phyloP scores from a whole-genome alignment of 2,797 vertebrate genomes.

The Glossophaga mutica region DNA sequence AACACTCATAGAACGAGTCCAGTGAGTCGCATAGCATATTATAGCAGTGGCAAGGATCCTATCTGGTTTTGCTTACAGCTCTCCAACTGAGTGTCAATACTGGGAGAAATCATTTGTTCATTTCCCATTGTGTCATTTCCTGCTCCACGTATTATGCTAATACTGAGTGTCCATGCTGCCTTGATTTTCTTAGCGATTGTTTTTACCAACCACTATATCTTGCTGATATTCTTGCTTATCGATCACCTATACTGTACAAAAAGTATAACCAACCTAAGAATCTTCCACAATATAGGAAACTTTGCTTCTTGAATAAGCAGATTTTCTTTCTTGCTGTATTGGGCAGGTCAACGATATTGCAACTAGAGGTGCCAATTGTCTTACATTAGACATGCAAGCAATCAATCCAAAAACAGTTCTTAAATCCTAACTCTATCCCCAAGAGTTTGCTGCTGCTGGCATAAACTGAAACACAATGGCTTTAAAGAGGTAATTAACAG shows the following conservation, averaged over 20 bases:
- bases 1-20: not conserved
- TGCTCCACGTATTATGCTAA: not conserved
- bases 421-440: constrained; percentile 19
- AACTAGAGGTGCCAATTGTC: constrained; percentile 23
- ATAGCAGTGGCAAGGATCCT: not conserved
- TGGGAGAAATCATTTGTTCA: not conserved
- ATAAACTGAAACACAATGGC: constrained; percentile 56
- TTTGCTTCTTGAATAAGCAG: not conserved
- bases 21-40: not conserved
- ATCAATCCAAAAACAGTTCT: constrained; percentile 58
- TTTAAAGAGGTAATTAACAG: constrained; percentile 71
- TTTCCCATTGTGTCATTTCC: not conserved
- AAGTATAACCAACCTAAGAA: not conserved
- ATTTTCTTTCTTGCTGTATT: not conserved
- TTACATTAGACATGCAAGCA: constrained; percentile 66
- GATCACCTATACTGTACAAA: not conserved
- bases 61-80: not conserved
- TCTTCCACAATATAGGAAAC: not conserved
- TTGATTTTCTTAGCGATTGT: not conserved
- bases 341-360: not conserved
- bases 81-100: not conserved
- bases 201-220: not conserved
- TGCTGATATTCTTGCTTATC: not conserved
- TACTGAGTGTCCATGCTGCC: not conserved
- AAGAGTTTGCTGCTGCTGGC: constrained; percentile 43